Evolutionary conservation across 1,140 invertebrate species (phyloP).

Genomic region (Stratiolaelaps scimitus): DNA sequence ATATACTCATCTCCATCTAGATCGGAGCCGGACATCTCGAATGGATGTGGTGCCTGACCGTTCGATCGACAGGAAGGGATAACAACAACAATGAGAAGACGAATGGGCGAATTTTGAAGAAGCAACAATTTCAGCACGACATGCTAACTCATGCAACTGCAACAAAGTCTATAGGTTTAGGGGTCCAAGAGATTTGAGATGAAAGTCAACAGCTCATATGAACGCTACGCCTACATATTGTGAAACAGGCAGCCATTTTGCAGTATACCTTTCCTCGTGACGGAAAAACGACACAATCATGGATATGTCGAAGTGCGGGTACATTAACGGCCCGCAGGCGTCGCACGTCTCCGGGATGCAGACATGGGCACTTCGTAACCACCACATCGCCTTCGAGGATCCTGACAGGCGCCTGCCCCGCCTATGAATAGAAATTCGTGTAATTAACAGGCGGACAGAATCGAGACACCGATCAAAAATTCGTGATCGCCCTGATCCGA

Average conservation of each 20-base stretch:
- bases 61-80: no score
- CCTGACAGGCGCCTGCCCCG: constrained; percentile 6
- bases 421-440: constrained; percentile 16
- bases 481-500: no score
- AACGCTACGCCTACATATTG: no score
- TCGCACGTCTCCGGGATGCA: constrained; percentile 31
- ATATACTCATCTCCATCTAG: constrained; percentile 38
- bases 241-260: no score
- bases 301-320: constrained; percentile 16
- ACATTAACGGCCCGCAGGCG: constrained; percentile 20
- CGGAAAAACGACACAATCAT: constrained; percentile 28
- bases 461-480: neutral
- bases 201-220: no score
- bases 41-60: constrained; percentile 16
- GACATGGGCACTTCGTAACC: constrained; percentile 29
- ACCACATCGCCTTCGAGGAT: constrained; percentile 26
- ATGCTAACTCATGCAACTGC: no score
- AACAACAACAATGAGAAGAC: no score
- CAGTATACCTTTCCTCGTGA: constrained; percentile 4
- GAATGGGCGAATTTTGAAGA: no score
- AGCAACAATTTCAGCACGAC: no score
- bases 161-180: no score
- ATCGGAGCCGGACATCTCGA: constrained; percentile 35
- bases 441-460: neutral
- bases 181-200: no score